These are phyloP conservation scores for Scaptomyza montana DNA, from an alignment of 1,140 invertebrate species.

Conservation along the genomic window DNA sequence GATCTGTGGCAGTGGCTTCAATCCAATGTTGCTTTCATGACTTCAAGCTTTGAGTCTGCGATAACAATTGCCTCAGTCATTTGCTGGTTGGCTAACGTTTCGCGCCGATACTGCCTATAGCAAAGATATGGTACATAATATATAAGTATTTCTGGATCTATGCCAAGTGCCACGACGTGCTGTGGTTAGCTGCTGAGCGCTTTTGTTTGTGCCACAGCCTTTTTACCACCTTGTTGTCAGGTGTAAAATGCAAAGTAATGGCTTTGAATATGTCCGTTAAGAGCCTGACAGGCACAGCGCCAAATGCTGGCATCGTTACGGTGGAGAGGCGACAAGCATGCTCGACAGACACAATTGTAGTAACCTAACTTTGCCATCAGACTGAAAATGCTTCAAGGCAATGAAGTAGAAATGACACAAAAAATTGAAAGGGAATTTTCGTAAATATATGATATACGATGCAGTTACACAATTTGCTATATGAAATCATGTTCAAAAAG, in stretches of 20 bases:
- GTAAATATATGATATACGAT: not conserved
- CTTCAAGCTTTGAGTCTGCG: slow-evolving; percentile 16
- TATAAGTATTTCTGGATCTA: slow-evolving; percentile 57
- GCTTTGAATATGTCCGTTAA: slow-evolving; percentile 63
- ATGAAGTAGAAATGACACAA: slow-evolving; percentile 2
- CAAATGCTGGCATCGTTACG: slow-evolving; percentile 1
- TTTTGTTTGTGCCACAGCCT: slow-evolving; percentile 19
- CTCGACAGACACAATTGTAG: not conserved
- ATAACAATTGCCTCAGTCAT: slow-evolving; percentile 44
- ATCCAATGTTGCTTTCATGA: slow-evolving; percentile 8
- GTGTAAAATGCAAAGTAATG: slow-evolving; percentile 80
- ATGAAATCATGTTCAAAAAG: not conserved
- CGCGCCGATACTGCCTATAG: slow-evolving; percentile 23
- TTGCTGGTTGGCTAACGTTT: slow-evolving; percentile 12
- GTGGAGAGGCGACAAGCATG: not conserved
- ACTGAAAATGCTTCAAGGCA: not conserved
- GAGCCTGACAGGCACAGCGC: slow-evolving; percentile 23
- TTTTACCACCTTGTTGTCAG: slow-evolving; percentile 57
- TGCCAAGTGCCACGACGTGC: slow-evolving; percentile 49
- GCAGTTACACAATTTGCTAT: not conserved
- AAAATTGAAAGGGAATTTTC: not conserved
- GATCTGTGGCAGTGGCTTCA: not conserved
- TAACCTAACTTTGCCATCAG: not conserved
- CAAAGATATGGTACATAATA: not conserved
- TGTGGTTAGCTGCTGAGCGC: slow-evolving; percentile 13